Evolutionary conservation across 2,113 vertebrate species (phyloP).

Genomic region (Macquaria ambigua): DNA sequence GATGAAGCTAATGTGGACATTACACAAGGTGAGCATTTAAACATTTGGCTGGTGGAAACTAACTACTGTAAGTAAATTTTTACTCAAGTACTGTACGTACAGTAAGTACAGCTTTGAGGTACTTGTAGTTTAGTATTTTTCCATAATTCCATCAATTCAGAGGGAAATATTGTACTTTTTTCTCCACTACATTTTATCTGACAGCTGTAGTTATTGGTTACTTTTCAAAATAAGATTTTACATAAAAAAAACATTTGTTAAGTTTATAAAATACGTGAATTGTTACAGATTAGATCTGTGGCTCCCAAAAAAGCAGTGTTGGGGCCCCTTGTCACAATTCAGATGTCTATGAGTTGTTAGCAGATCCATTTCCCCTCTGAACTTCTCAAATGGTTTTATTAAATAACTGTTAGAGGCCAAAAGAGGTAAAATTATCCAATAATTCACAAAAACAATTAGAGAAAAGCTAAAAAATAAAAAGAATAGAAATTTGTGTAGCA

Average conservation of each 20-base stretch:
- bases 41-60: background rate
- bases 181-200: background rate
- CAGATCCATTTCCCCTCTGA: background rate
- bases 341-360: background rate
- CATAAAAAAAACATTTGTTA: background rate
- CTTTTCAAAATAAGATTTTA: background rate
- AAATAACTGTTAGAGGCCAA: background rate
- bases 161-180: background rate
- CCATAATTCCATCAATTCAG: too few relatives aligned
- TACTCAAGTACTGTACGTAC: too few relatives aligned
- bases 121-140: too few relatives aligned
- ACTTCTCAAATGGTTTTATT: background rate
- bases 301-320: background rate
- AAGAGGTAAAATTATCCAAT: background rate
- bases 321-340: background rate
- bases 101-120: too few relatives aligned
- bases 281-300: background rate
- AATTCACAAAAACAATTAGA: background rate
- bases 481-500: background rate
- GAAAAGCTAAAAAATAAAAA: background rate
- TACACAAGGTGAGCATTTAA: slow-evolving; percentile 75
- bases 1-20: slow-evolving; percentile 78
- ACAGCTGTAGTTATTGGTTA: background rate
- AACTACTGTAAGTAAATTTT: background rate
- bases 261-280: background rate